A percentile compares a stretch with the other conserved stretches of the same genome.
phyloP scores from a whole-genome alignment of 2,888 invertebrate species.

The Aleiodes testaceus region DNA sequence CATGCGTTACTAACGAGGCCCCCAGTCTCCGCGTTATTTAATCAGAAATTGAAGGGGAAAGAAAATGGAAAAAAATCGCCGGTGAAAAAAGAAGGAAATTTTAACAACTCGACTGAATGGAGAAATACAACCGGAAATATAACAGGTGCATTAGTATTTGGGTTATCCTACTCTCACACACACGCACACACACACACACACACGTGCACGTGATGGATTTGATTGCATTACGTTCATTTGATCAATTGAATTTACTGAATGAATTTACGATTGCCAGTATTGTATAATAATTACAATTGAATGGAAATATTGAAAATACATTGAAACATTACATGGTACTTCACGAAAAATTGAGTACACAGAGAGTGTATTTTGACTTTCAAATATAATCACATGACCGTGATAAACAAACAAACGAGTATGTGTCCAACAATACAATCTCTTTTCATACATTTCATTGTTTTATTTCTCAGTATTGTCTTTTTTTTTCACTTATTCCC shows the following conservation, averaged over 20 bases:
- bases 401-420: not conserved
- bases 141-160: slow-evolving; percentile 33
- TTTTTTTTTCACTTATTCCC: slow-evolving; percentile 1
- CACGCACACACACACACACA: no score
- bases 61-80: not conserved
- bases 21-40: slow-evolving; percentile 33
- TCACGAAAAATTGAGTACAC: slow-evolving; percentile 20
- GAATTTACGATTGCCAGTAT: not conserved
- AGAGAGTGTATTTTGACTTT: slow-evolving; percentile 13
- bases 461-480: slow-evolving; percentile 42
- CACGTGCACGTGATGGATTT: slow-evolving; percentile 5
- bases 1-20: slow-evolving; percentile 37
- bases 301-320: not conserved
- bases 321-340: slow-evolving; percentile 14
- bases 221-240: not conserved
- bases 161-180: slow-evolving; percentile 1
- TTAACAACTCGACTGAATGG: not conserved
- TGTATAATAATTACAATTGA: no score
- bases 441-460: slow-evolving; percentile 12
- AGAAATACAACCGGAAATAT: not conserved
- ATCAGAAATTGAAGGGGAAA: slow-evolving; percentile 21
- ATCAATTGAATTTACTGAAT: slow-evolving; percentile 2
- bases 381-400: slow-evolving; percentile 18
- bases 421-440: slow-evolving; percentile 22
- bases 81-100: slow-evolving; percentile 9